Evolutionary conservation across 1,140 invertebrate species (phyloP), one percentile per base, ranked within the genome.

Genomic region (Drosophila orosa): DNA sequence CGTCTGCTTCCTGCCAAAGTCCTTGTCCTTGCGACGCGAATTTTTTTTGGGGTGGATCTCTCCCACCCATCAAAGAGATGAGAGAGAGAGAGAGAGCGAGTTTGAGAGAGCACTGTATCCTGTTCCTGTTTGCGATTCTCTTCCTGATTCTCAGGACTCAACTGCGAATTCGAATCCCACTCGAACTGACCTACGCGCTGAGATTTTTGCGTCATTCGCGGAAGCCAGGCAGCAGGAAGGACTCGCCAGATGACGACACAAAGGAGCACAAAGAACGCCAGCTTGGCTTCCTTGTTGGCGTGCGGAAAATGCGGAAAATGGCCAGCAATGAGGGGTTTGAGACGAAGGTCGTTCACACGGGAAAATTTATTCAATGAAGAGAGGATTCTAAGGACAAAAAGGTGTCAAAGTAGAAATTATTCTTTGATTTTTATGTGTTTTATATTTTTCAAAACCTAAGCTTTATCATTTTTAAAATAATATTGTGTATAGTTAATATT

Each of bases 181-280:
- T 68, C 45, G 35, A 72, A 72, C 67, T 73, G 65, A 42, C 66
- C 57, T 62, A 77, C 42, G 66, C 33, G 45, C 22, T 15, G 27
- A 27, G 42, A 52, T 58, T 54, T 76, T 71, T 71, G 68, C 78
- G 55, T 76, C 78, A 80, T 80, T 56, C 31, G 40, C 65, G 71
- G 78, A 75, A 80, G 27, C 59, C 40, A 60, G 62, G 57, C 62
- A 44, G 17, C 50, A 71, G 17, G 40, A 71, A 31, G 45, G 50
- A 54, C 19, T 35, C 31, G 50, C 50, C 19, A 33, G 42, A 71
- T 71, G 68, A 71, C 66, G 65, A 79, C 74, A 81, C 78, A 83
- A 78, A 74, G 79, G 37, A 61, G 29, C 54, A 81, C 44, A 76
- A 71, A 71, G 68, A 47, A 33, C 50, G 40, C 33, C 45, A 71